Evolutionary conservation across 1,140 invertebrate species (phyloP).

Genomic region (Lasaia peninsularis): DNA sequence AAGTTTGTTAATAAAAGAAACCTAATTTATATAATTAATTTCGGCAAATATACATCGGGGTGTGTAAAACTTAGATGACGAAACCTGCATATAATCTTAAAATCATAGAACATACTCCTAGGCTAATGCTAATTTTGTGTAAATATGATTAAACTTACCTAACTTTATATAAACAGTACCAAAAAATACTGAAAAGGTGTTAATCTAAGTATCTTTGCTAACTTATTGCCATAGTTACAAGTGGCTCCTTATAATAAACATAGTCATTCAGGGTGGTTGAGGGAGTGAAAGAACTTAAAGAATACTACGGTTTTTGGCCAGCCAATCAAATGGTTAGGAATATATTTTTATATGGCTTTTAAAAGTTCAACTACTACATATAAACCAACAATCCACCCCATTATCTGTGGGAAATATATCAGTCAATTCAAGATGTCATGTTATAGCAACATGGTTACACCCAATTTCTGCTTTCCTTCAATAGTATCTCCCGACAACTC

Average conservation of each 20-base stretch:
- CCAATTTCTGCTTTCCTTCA: constrained; percentile 27
- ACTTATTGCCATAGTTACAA: constrained; percentile 67
- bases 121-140: constrained; percentile 66
- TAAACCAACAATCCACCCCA: background rate
- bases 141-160: constrained; percentile 64
- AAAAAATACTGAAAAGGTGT: constrained; percentile 72
- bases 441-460: constrained; percentile 26
- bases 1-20: background rate
- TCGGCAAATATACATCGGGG: background rate
- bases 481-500: constrained; percentile 22
- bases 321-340: no score
- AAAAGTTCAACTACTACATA: no score
- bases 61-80: constrained; percentile 5
- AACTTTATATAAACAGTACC: constrained; percentile 58
- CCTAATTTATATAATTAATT: background rate
- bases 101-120: constrained; percentile 43
- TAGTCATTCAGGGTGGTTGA: constrained; percentile 18
- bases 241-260: constrained; percentile 30
- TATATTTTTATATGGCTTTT: background rate
- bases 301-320: background rate
- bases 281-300: background rate
- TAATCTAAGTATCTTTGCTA: constrained; percentile 58
- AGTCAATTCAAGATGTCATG: constrained; percentile 37
- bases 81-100: constrained; percentile 1
- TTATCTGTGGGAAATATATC: constrained; percentile 29